Conservation (phyloP, 1,140 invertebrate species). For the Procambarus clarkii region DNA sequence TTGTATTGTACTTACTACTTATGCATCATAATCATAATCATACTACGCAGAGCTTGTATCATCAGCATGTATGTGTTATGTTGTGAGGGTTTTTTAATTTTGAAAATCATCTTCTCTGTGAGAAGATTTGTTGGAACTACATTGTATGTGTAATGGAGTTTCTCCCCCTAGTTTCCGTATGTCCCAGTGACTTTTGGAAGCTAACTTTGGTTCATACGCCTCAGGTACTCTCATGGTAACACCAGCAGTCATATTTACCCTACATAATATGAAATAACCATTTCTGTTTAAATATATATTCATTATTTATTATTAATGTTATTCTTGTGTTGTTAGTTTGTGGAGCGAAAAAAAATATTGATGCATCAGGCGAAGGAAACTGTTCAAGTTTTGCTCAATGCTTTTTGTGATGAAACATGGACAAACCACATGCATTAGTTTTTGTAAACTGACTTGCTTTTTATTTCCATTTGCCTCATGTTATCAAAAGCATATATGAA, state of each 20-base stretch:
- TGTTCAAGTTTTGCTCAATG: constrained; percentile 69
- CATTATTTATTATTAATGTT: constrained; percentile 67
- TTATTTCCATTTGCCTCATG: too few relatives aligned
- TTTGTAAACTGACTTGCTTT: too few relatives aligned
- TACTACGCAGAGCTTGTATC: constrained; percentile 65
- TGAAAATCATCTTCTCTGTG: constrained; percentile 59
- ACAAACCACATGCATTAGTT: constrained; percentile 68
- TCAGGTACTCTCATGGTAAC: constrained; percentile 65
- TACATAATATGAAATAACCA: constrained; percentile 63
- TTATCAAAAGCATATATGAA: too few relatives aligned
- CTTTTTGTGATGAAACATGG: constrained; percentile 68
- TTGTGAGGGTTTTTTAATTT: constrained; percentile 55
- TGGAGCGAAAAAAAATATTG: constrained; percentile 44
- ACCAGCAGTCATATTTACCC: constrained; percentile 63
- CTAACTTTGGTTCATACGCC: constrained; percentile 61
- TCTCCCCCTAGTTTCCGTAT: constrained; percentile 20
- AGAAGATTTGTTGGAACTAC: constrained; percentile 59
- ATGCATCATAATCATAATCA: constrained; percentile 66
- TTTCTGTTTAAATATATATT: constrained; percentile 66
- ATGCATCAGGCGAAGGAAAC: constrained; percentile 63
- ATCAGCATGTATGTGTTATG: constrained; percentile 66
- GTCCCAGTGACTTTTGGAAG: constrained; percentile 14
- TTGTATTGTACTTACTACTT: constrained; percentile 65
- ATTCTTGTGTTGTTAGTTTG: constrained; percentile 65
- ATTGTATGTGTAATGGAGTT: constrained; percentile 32